Evolutionary conservation across 1,140 invertebrate genomes (phyloP), one percentile per base, ranked within the genome.

Genomic region (Ylistrum balloti): DNA sequence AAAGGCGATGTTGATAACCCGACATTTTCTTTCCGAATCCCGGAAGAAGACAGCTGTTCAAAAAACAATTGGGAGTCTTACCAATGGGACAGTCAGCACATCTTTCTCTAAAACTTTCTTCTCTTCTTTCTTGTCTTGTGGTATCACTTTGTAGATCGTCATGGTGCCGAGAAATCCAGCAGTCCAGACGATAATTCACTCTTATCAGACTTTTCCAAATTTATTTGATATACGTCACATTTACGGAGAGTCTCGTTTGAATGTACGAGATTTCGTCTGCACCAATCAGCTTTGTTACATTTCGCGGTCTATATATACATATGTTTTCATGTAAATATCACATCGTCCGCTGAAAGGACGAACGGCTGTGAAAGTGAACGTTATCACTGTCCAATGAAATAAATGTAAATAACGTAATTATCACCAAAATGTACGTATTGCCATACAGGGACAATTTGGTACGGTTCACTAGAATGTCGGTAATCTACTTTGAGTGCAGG

Each of bases 171-270:
- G n/a, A 74, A 28, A 74, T n/a, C 22, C 56, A 74, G 22, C 56
- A 74, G 17, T n/a, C 56, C 56, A 0, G 45, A 74, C 56, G 56
- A n/a, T 28, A 28, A 74, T 2, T 28, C 9, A n/a, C n/a, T 74
- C 22, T n/a, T 74, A 74, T 74, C 3, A 28, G 56, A 74, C 56
- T 74, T 74, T 74, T 28, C 56, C n/a, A n/a, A 74, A 74, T 28
- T 74, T 74, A 74, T 74, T 74, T n/a, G 56, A 28, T 74, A 28
- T 28, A 74, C 56, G 56, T 74, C 56, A 74, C 56, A n/a, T 74
- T 74, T 9, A 74, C 56, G 1, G n/a, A 74, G 28, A 28, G n/a
- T 74, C 56, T 74, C 56, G n/a, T 74, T 74, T 5, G 56, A 2
- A 22, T 45, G 22, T 3, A 74, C 56, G 56, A 74, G 56, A 74